A percentile compares a stretch with the other conserved stretches of the same genome.
Conservation (phyloP, 1,140 invertebrate genomes). For the Uloborus diversus region DNA sequence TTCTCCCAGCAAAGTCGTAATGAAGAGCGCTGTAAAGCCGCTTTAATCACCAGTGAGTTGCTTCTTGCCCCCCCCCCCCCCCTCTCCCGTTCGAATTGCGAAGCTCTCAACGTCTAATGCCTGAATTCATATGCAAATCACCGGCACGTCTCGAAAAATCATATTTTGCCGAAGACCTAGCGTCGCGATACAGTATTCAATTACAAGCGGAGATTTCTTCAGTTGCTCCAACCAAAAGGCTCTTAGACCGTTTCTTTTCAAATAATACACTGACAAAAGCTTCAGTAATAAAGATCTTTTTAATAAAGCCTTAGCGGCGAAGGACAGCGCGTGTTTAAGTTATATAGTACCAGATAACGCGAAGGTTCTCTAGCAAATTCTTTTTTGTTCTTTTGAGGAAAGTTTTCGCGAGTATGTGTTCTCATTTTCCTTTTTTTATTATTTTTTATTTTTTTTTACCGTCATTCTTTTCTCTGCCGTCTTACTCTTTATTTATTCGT, state of each 20-base stretch:
- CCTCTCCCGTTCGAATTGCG: background rate
- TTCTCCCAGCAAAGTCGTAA: constrained; percentile 1
- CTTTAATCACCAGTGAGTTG: constrained; percentile 35
- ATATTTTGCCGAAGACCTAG: constrained; percentile 23
- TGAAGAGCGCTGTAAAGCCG: constrained; percentile 26
- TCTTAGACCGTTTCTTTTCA: constrained; percentile 50
- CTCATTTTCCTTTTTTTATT: background rate
- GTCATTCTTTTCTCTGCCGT: background rate
- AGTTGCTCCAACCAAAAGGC: constrained; percentile 1
- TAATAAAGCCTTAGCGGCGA: constrained; percentile 35
- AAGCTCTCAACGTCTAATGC: constrained; percentile 24
- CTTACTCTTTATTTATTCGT: constrained; percentile 45
- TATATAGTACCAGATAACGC: constrained; percentile 23
- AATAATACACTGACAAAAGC: constrained; percentile 56
- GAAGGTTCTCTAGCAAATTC: background rate
- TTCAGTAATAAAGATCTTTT: constrained; percentile 56
- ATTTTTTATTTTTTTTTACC: background rate
- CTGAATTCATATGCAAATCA: constrained; percentile 48
- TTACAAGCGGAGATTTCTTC: constrained; percentile 32
- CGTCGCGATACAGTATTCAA: constrained; percentile 36
- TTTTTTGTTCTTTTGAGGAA: background rate
- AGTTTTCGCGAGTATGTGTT: background rate
- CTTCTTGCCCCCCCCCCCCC: background rate
- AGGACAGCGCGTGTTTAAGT: constrained; percentile 37
- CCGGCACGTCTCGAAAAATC: constrained; percentile 40